These are phyloP conservation scores for Eriocheir sinensis DNA, from an alignment of 1,140 invertebrate genomes.

Conservation along the genomic window DNA sequence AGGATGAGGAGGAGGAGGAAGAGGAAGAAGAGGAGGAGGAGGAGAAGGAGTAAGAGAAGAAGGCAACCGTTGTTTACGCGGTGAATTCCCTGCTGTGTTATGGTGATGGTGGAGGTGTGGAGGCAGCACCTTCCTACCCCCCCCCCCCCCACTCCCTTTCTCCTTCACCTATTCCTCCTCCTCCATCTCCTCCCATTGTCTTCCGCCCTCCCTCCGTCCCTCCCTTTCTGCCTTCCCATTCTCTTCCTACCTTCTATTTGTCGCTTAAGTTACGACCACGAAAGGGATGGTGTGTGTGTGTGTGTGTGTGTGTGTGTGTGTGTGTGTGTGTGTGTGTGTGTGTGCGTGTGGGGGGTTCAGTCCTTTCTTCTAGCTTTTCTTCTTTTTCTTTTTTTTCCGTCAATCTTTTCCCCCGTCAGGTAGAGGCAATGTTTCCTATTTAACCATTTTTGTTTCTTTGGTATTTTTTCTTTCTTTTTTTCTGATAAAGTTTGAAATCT, in stretches of 20 bases:
- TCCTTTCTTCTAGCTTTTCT: too few species aligned
- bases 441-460: too few species aligned
- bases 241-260: not conserved
- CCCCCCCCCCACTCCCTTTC: not conserved
- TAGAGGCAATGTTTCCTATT: too few species aligned
- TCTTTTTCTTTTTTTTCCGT: too few species aligned
- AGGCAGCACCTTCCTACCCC: not conserved
- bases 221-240: not conserved
- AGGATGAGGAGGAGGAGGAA: not conserved
- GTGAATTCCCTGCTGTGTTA: conserved; percentile 3
- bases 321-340: too few species aligned
- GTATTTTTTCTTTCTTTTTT: too few species aligned
- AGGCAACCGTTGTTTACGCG: not conserved
- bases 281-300: too few species aligned
- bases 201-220: not conserved
- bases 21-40: not conserved
- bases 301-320: too few species aligned
- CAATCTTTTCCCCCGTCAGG: too few species aligned
- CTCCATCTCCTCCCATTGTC: not conserved
- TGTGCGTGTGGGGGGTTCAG: too few species aligned
- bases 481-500: too few species aligned
- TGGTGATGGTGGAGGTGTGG: not conserved
- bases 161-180: not conserved
- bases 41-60: not conserved
- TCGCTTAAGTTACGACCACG: not conserved